phyloP scores from a whole-genome alignment of 2,113 vertebrate genomes.

The Perognathus longimembris region DNA sequence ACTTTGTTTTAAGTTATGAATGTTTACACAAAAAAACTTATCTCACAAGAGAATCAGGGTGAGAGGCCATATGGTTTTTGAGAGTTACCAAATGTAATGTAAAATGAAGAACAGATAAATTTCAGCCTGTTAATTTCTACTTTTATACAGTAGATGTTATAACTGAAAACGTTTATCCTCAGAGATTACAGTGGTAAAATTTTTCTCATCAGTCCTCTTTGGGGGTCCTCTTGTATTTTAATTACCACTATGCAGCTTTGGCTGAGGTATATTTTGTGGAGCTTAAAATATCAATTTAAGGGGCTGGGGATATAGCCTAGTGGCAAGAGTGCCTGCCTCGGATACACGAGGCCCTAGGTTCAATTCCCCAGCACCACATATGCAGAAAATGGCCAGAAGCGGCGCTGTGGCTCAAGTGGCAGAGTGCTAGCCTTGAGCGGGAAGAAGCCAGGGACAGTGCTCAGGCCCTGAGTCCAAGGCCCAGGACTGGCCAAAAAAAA shows the following conservation, averaged over 20 bases:
- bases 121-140: conserved; percentile 46
- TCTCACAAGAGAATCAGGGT: neutral
- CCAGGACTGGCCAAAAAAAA: too few species aligned
- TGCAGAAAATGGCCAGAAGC: too few species aligned
- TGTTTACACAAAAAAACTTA: neutral
- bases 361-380: too few species aligned
- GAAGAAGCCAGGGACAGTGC: too few species aligned
- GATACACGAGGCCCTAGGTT: too few species aligned
- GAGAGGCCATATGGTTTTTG: conserved; percentile 8
- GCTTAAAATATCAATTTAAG: conserved; percentile 47
- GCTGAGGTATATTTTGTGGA: neutral
- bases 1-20: conserved; percentile 55
- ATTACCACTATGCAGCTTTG: neutral
- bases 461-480: too few species aligned
- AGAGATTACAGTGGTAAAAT: conserved; percentile 34
- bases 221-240: neutral
- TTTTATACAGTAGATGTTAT: conserved; percentile 27
- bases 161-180: neutral
- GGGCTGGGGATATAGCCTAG: too few species aligned
- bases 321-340: too few species aligned
- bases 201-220: conserved; percentile 23
- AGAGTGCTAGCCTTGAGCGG: too few species aligned
- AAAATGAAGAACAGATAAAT: neutral
- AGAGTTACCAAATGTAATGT: conserved; percentile 13
- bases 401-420: too few species aligned